phyloP scores from a whole-genome alignment of 2,113 vertebrate genomes.

The Cinclus mexicanus region DNA sequence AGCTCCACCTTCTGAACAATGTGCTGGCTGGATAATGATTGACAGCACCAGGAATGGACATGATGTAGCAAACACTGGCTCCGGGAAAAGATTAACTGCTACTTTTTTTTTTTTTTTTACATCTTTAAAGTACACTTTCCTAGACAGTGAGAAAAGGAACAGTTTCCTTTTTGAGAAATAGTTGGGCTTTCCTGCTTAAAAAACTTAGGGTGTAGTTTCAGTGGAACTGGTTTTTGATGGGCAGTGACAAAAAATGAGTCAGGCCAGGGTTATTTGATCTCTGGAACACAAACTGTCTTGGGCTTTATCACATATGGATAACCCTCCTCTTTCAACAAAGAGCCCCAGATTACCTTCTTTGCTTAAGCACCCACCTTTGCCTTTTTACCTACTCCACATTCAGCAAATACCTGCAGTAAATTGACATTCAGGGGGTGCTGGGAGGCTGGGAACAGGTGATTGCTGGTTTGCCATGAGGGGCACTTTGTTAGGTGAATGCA shows the following conservation, averaged over 20 bases:
- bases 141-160: neutral
- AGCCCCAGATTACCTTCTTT: neutral
- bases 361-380: neutral
- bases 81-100: neutral
- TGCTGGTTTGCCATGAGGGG: neutral
- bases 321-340: neutral
- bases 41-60: conserved; percentile 42
- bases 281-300: neutral
- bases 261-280: neutral
- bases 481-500: neutral
- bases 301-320: neutral
- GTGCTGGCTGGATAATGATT: conserved; percentile 66
- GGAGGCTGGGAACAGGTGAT: neutral
- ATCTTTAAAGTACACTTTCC: neutral
- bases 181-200: neutral
- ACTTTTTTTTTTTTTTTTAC: no score
- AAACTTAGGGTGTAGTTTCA: neutral
- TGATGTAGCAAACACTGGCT: neutral
- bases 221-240: neutral
- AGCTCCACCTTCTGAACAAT: conserved; percentile 63
- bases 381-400: neutral
- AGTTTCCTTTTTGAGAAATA: neutral
- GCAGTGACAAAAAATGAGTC: neutral
- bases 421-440: neutral
- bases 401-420: neutral